Conservation (phyloP, 2,113 vertebrate species). For the Miniopterus natalensis region DNA sequence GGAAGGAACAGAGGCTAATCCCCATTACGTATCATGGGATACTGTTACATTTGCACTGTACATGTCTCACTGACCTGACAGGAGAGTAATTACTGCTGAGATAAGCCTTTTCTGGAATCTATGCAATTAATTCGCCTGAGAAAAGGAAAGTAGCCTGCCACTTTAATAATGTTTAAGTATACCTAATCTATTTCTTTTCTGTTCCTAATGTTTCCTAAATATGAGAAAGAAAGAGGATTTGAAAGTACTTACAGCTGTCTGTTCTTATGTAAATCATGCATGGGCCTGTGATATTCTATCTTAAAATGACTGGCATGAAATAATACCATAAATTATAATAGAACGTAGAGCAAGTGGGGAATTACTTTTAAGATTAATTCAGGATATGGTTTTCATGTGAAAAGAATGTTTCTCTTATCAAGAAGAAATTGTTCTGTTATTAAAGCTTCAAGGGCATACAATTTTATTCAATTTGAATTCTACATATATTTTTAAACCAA, state of each 20-base stretch:
- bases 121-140: constrained; percentile 84
- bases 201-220: constrained; percentile 86
- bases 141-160: constrained; percentile 82
- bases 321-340: constrained; percentile 75
- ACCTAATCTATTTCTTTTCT: constrained; percentile 87
- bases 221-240: constrained; percentile 84
- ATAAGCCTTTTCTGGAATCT: constrained; percentile 85
- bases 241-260: constrained; percentile 83
- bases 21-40: constrained; percentile 75
- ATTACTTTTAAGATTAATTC: constrained; percentile 72
- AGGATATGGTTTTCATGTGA: constrained; percentile 44
- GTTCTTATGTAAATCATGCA: constrained; percentile 83
- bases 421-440: constrained; percentile 60
- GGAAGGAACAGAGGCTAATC: constrained; percentile 75
- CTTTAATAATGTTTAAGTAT: constrained; percentile 88
- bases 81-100: constrained; percentile 84
- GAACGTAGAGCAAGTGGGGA: constrained; percentile 67
- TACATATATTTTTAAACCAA: constrained; percentile 62
- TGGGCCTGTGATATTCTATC: constrained; percentile 66
- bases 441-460: constrained; percentile 65
- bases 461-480: constrained; percentile 73
- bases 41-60: constrained; percentile 78
- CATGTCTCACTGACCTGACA: constrained; percentile 74
- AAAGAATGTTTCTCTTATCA: constrained; percentile 69
- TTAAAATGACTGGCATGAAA: constrained; percentile 81